A percentile compares a stretch with the other conserved stretches of the same genome.
These are phyloP conservation scores for Rhogogaster chlorosoma DNA, from an alignment of 2,888 invertebrate genomes.

Conservation along the genomic window DNA sequence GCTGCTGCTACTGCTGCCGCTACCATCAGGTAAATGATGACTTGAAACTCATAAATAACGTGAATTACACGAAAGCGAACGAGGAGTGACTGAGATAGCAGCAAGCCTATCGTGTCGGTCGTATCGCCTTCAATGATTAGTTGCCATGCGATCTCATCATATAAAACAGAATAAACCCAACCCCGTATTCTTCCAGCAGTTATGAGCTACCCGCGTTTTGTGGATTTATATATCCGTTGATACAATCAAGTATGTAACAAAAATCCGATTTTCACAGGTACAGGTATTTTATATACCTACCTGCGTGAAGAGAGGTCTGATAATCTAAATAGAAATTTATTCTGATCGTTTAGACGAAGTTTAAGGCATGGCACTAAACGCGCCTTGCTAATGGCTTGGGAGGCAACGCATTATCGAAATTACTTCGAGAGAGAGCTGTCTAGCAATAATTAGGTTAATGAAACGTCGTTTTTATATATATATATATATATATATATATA, in stretches of 20 bases:
- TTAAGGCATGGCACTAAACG: neutral
- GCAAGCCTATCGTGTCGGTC: neutral
- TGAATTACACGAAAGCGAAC: neutral
- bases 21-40: neutral
- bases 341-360: neutral
- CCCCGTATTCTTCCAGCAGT: neutral
- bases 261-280: neutral
- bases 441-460: conserved; percentile 18
- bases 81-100: neutral
- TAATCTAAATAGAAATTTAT: neutral
- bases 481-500: neutral
- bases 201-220: neutral
- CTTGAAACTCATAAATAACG: neutral
- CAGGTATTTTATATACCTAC: neutral
- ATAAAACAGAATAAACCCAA: neutral
- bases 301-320: neutral
- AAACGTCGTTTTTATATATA: neutral
- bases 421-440: conserved; percentile 4
- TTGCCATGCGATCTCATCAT: conserved; percentile 25
- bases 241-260: neutral
- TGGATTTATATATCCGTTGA: neutral
- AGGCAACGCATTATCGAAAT: conserved; percentile 23
- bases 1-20: neutral
- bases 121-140: conserved; percentile 24
- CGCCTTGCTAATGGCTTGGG: neutral